Conservation (phyloP, 2,113 vertebrate species). For the Gobio gobio region DNA sequence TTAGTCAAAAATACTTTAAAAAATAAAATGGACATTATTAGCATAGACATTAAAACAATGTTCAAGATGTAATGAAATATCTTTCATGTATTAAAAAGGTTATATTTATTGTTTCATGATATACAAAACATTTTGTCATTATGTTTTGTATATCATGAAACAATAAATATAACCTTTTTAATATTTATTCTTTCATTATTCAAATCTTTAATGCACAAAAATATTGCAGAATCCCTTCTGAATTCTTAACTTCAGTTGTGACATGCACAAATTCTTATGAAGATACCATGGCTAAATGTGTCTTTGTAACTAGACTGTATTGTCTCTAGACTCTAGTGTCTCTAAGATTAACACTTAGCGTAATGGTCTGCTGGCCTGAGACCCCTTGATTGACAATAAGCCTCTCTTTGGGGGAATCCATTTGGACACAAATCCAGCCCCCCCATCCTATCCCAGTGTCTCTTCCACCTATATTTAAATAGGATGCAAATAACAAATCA, state of each 20-base stretch:
- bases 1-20: no score
- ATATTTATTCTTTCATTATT: not conserved
- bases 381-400: slow-evolving; percentile 55
- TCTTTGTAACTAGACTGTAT: not conserved
- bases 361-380: slow-evolving; percentile 49
- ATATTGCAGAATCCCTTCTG: not conserved
- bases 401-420: slow-evolving; percentile 46
- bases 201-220: not conserved
- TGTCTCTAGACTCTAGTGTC: not conserved
- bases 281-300: slow-evolving; percentile 10
- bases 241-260: not conserved
- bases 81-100: not conserved
- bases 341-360: slow-evolving; percentile 33
- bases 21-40: no score
- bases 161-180: no score
- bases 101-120: no score
- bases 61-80: not conserved
- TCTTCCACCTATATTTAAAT: slow-evolving; percentile 66
- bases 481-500: slow-evolving; percentile 56
- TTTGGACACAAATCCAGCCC: slow-evolving; percentile 30
- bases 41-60: no score
- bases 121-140: no score
- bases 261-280: not conserved
- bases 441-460: slow-evolving; percentile 19
- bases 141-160: no score